Base-by-base conservation (phyloP, 2,888 invertebrate genomes). In the Resseliella maxima region DNA sequence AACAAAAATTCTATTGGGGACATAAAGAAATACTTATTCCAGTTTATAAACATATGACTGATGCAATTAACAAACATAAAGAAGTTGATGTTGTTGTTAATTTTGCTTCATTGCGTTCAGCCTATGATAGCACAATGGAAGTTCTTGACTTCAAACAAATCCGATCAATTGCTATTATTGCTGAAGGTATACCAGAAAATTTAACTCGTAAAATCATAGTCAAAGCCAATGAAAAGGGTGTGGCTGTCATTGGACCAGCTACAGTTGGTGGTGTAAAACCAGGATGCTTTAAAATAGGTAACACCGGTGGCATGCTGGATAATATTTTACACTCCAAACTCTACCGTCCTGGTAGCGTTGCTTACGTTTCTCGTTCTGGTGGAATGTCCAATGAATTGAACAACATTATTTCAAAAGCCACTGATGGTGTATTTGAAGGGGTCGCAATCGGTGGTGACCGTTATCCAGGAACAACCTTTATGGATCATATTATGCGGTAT, bases 381-480 rank as follows among this genome's bases (percentile, higher is more conserved):
- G 99, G 99, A 12, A 99, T 99, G 99, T 99, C 98, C 86, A 99
- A 99, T 91, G 99, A 99, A 90, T 92, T 99, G 87, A 99, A 99
- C 92, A 99, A 99, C 91, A 98, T 99, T 85, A 94, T 99, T 87
- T 96, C 98, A 0, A 97, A 98, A 89, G 95, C 98, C 86, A 98
- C 99, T 0, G 97, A 99, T 91, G 99, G 99, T 5, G 99, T 99
- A 0, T 95, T 96, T 89, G 99, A 99, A 90, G 99, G 99, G 3
- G 96, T 99, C 8, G 99, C 99, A 86, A 99, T 99, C 89, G 98
- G 98, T 6, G 99, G 99, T 0, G 99, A 99, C 92, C 93, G 97
- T 54, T 99, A 99, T 91, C 99, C 99, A 0, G 99, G 99, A 31
- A 98, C 98, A 86, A 98, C 98, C 0, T 99, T 99, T 92, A 97